Evolutionary conservation across 2,888 invertebrate species (phyloP), one percentile per base, ranked within the genome.

Genomic region (Chaetogeoica ovagalla): DNA sequence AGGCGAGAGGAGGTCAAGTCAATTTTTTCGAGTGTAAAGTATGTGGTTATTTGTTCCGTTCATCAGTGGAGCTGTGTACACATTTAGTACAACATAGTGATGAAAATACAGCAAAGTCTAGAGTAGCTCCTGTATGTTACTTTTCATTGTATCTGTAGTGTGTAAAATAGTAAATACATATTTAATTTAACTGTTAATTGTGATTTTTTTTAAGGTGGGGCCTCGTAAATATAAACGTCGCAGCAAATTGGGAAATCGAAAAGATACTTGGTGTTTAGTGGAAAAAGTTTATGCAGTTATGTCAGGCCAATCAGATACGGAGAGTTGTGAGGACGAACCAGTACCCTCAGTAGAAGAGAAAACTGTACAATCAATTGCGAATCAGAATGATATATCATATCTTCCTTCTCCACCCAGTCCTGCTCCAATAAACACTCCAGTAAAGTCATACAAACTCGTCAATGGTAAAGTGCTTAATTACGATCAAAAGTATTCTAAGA

Each of bases 41-140:
- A 0, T 94, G 94, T 85, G 90, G 90, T 0, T 90, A 91, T 68
- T 89, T 91, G 70, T 88, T 92, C 84, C 88, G 89, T 39, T 90
- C 92, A 0, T 93, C 94, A 4, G 89, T 90, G 21, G 94, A 94
- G 84, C 87, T 94, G 39, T 93, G 94, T 81, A 91, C 92, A 82
- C 94, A 94, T 86, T 89, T 94, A 83, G 94, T 94, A 69, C 91
- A 94, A 84, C 94, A 94, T 85, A 94, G 94, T 85, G 94, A 94
- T 86, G 91, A 92, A 83, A 94, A 94, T 85, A 94, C 94, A 0
- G 94, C 94, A 13, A 84, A 84, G 81, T 83, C 79, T 9, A 71
- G 79, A 79, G 71, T 79, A 43, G 79, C 71, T 23, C 79, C 79
- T 55, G 79, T 79, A 71, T 43, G 63, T 65, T 39, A 52, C 21